Percentiles rank a stretch among this genome's conserved stretches.
Evolutionary conservation across 2,888 invertebrate species (phyloP).

Genomic region (Dexiosoma caninum): DNA sequence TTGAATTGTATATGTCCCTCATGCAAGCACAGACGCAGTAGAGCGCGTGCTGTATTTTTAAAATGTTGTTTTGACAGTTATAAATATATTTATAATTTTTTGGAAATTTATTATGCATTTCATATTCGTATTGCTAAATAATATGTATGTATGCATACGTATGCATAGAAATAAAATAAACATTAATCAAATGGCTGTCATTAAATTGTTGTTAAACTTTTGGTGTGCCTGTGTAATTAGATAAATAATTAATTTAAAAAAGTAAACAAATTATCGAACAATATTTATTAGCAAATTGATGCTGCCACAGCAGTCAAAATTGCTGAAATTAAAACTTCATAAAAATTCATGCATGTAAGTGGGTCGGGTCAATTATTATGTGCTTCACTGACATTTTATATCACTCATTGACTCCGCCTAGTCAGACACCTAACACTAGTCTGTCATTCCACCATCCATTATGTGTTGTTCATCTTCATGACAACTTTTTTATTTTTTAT

Average conservation of each 20-base stretch:
- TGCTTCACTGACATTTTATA: constrained; percentile 9
- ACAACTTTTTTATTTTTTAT: not conserved
- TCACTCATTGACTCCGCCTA: constrained; percentile 23
- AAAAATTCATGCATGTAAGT: constrained; percentile 23
- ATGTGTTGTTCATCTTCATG: constrained; percentile 5
- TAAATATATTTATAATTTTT: constrained; percentile 41
- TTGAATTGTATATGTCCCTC: constrained; percentile 11
- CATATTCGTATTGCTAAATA: constrained; percentile 13
- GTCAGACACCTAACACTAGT: constrained; percentile 12
- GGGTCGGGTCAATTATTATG: constrained; percentile 44
- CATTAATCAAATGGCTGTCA: constrained; percentile 38
- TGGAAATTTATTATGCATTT: constrained; percentile 18
- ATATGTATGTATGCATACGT: too few relatives aligned
- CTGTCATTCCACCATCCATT: constrained; percentile 13
- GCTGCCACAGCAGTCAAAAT: not conserved
- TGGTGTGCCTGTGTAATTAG: constrained; percentile 30
- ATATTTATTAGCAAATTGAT: constrained; percentile 15
- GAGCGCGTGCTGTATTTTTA: constrained; percentile 15
- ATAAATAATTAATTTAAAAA: constrained; percentile 30
- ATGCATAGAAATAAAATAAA: constrained; percentile 6
- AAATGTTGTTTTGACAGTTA: constrained; percentile 45
- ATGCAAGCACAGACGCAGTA: not conserved
- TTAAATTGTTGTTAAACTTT: constrained; percentile 35
- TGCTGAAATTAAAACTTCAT: not conserved
- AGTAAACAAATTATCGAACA: constrained; percentile 15